These are phyloP conservation scores for Pecten maximus DNA, from an alignment of 2,888 invertebrate genomes.

Conservation along the genomic window DNA sequence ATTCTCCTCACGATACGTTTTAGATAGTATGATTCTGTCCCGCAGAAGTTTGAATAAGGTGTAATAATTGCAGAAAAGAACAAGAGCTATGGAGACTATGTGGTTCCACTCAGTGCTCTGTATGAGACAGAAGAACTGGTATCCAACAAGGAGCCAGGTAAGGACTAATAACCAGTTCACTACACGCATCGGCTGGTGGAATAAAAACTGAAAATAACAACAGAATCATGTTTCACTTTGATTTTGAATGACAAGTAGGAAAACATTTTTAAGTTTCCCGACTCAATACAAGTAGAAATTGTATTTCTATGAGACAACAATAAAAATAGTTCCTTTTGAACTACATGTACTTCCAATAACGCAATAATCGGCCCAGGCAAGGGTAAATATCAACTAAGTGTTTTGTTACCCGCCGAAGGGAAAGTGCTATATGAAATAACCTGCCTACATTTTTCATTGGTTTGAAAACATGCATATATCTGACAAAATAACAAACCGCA, in stretches of 20 bases:
- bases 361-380: too few species aligned
- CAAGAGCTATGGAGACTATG: slow-evolving; percentile 91
- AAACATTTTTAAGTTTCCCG: too few species aligned
- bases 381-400: too few species aligned
- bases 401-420: too few species aligned
- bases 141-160: slow-evolving; percentile 85
- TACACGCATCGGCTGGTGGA: slow-evolving; percentile 91
- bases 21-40: slow-evolving; percentile 90
- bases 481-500: too few species aligned
- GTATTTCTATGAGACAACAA: too few species aligned
- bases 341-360: too few species aligned
- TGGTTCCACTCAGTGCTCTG: slow-evolving; percentile 95
- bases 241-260: neutral
- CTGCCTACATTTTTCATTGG: too few species aligned
- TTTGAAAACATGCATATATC: too few species aligned
- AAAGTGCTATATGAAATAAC: too few species aligned
- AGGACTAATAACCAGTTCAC: slow-evolving; percentile 89
- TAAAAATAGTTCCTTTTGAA: too few species aligned
- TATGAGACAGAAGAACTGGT: slow-evolving; percentile 91
- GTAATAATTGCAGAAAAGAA: slow-evolving; percentile 95
- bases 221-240: slow-evolving; percentile 39
- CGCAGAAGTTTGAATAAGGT: slow-evolving; percentile 94
- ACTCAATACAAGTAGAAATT: too few species aligned
- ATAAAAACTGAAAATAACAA: slow-evolving; percentile 88
- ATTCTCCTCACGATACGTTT: slow-evolving; percentile 79